Base-by-base conservation (phyloP, 2,113 vertebrate genomes). In the Eulacestoma nigropectus region DNA sequence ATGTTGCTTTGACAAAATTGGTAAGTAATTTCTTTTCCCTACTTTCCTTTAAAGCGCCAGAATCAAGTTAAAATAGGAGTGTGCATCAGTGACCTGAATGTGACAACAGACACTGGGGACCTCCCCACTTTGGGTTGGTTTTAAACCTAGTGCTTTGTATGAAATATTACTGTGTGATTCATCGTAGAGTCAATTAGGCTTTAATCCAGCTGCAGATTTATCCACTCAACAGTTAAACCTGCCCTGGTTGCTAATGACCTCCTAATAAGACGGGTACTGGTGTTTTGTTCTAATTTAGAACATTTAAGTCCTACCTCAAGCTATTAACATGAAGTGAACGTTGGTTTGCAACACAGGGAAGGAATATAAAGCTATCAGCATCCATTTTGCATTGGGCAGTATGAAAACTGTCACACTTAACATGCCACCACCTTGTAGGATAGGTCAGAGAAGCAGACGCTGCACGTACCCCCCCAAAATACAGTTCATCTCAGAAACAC, bases 161-260 rank as follows among this genome's bases (percentile, higher is more conserved):
- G 64, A 91, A 96, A 68, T 86, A 93, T 86, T 77, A 35, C 53
- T 56, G 50, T 80, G 46, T 87, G 82, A 94, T 88, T 94, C 72
- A 96, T 86, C 92, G 83, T 17, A 44, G 47, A n/a, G 72, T 52
- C 73, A 80, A 83, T 96, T 86, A 90, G 95, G 70, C 95, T 85
- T 90, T 55, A 88, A 84, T 87, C 78, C 87, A 96, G 52, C 50
- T 75, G 63, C 87, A 88, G 87, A 77, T 95, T 74, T 84, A 88
- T 52, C 68, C 56, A 91, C 79, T 91, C 82, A 42, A 6, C 63
- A 30, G 92, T 74, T 94, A 96, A 93, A 77, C 59, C 59, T 59
- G 33, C 70, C 39, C 64, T 33, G 23, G 57, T 59, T 90, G 63
- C 59, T 86, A 64, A 96, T 91, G 67, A 59, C 42, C 52, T 50